Base-by-base conservation (phyloP, 1,140 invertebrate genomes). In the Drosophila rhopaloa region DNA sequence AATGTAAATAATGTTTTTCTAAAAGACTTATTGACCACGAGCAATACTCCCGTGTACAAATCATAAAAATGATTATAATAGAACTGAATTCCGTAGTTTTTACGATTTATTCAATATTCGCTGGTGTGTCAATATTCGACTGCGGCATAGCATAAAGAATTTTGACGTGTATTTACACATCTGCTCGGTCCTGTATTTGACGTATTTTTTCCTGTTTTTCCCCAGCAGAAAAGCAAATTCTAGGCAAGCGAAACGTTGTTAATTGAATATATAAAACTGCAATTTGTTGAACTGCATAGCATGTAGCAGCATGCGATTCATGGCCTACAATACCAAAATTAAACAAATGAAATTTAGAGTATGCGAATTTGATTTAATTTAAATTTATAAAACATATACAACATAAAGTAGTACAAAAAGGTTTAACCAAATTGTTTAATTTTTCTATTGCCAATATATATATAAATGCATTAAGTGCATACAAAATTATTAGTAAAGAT, bases 211-310 rank as follows among this genome's bases (percentile, higher is more conserved):
- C 35, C 46, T 35, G 70, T 57, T 47, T 71, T 70, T 68, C 29
- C 43, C 24, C 41, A 56, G 24, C 63, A 29, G 37, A 35, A 40
- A 57, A 48, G 67, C 35, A 70, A 71, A 71, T 70, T 70, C 44
- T 35, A 47, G 35, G 16, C 37, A 16, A 35, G 27, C 29, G 44
- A 50, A 48, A 48, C 29, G 37, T 35, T 57, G 29, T 71, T 71
- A 71, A 71, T 71, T 71, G 66, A 70, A 71, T 71, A 70, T 41
- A 71, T 70, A 71, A 41, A 70, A 58, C 24, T 27, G 19, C 37
- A 70, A 71, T 71, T 71, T 44, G n/a, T 70, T 70, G 11, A 38
- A 32, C 32, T 24, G 11, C 29, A 19, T 50, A 13, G 37, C 14
- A 19, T 16, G 24, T 24, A 13, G 35, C 7, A 55, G 27, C 48